Evolutionary conservation across 2,113 vertebrate species (phyloP).

Genomic region (Platysteira castanea): DNA sequence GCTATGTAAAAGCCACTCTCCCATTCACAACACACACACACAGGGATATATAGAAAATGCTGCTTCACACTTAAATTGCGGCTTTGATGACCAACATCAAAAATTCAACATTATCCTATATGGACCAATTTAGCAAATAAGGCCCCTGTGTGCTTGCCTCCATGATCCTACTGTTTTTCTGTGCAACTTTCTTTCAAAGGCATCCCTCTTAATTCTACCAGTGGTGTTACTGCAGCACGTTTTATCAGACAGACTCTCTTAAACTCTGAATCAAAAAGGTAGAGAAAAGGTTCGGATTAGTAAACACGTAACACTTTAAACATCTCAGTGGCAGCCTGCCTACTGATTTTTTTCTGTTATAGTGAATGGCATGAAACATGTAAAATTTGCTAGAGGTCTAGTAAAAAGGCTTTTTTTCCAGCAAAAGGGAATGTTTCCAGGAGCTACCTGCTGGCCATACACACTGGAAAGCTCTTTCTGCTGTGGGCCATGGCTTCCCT

Average conservation of each 20-base stretch:
- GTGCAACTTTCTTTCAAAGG: not conserved
- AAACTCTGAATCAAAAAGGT: not conserved
- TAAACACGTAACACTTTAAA: not conserved
- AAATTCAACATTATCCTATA: not conserved
- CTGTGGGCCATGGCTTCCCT: not conserved
- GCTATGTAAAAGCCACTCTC: not conserved
- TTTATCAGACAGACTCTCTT: not conserved
- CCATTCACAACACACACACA: not conserved
- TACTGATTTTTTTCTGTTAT: not conserved
- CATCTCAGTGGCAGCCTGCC: not conserved
- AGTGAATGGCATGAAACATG: slow-evolving; percentile 47
- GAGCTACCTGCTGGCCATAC: slow-evolving; percentile 52
- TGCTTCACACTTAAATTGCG: not conserved
- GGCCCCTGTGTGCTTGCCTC: not conserved
- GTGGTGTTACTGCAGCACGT: not conserved
- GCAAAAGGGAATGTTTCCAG: slow-evolving; percentile 45
- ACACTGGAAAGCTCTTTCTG: not conserved
- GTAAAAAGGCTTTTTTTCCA: slow-evolving; percentile 53
- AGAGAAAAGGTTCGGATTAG: not conserved
- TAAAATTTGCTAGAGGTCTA: slow-evolving; percentile 35
- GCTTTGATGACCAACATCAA: not conserved
- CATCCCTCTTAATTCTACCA: not conserved
- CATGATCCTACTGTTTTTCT: not conserved
- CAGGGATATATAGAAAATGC: not conserved
- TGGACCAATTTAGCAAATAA: not conserved